phyloP scores from a whole-genome alignment of 2,797 vertebrate species.

The Perodicticus potto region DNA sequence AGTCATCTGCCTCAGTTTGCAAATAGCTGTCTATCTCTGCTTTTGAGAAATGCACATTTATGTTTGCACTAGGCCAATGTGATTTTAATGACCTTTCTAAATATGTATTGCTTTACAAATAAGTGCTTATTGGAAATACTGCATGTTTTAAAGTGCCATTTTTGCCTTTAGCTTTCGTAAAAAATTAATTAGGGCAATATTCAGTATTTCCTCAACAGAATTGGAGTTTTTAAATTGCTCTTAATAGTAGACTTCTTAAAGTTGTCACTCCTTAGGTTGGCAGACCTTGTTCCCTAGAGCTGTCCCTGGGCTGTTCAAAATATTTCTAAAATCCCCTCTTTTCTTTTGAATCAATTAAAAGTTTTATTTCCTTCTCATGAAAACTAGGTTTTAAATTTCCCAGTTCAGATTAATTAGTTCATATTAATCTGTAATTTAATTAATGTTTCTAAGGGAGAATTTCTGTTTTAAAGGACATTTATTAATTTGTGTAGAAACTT shows the following conservation, averaged over 20 bases:
- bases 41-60: neutral
- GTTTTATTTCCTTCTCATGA: neutral
- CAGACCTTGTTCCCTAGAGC: neutral
- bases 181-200: neutral
- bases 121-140: neutral
- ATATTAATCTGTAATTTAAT: neutral
- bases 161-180: neutral
- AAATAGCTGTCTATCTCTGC: neutral
- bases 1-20: neutral
- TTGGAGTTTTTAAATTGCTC: neutral
- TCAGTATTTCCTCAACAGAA: neutral
- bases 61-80: neutral
- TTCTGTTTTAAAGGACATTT: neutral
- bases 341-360: conserved; percentile 16
- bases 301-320: neutral
- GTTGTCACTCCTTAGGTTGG: neutral
- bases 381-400: neutral
- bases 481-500: conserved; percentile 18
- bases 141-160: neutral
- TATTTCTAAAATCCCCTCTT: neutral
- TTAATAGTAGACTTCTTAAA: neutral
- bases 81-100: neutral
- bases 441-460: neutral
- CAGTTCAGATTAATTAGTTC: neutral
- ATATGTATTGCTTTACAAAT: conserved; percentile 9